Percentiles rank a stretch among this genome's conserved stretches.
phyloP scores from a whole-genome alignment of 2,888 invertebrate genomes.

The Mythimna loreyi region DNA sequence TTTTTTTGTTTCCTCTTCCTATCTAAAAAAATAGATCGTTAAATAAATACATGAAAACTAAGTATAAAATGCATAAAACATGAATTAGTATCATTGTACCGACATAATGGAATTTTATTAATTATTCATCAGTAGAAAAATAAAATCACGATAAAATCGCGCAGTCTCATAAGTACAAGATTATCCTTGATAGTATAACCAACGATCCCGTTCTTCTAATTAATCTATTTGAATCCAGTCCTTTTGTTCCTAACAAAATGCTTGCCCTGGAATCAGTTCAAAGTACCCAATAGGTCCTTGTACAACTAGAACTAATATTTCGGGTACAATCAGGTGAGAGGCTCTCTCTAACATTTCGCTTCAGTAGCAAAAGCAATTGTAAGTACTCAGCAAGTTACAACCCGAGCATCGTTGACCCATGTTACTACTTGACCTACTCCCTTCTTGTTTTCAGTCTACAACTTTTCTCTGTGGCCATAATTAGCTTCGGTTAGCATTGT shows the following conservation, averaged over 20 bases:
- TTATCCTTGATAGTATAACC: neutral
- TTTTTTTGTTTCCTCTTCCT: too few relatives aligned
- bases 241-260: neutral
- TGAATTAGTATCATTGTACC: too few relatives aligned
- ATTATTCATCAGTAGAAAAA: neutral
- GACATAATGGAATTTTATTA: neutral
- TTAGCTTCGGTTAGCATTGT: constrained; percentile 49
- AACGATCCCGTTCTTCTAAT: too few relatives aligned
- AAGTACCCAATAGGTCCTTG: neutral
- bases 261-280: neutral
- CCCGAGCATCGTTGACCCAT: constrained; percentile 60
- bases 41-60: too few relatives aligned
- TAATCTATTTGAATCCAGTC: neutral
- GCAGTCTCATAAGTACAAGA: neutral
- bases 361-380: constrained; percentile 45
- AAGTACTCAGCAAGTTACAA: constrained; percentile 44
- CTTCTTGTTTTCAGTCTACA: constrained; percentile 51
- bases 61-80: too few relatives aligned
- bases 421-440: constrained; percentile 69
- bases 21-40: too few relatives aligned
- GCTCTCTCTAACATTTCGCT: constrained; percentile 35
- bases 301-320: constrained; percentile 17
- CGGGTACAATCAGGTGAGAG: constrained; percentile 5
- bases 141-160: neutral
- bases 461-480: constrained; percentile 42